Percentiles rank a stretch among this genome's conserved stretches.
These are phyloP conservation scores for Acropternis orthonyx DNA, from an alignment of 2,797 vertebrate species.

Conservation along the genomic window DNA sequence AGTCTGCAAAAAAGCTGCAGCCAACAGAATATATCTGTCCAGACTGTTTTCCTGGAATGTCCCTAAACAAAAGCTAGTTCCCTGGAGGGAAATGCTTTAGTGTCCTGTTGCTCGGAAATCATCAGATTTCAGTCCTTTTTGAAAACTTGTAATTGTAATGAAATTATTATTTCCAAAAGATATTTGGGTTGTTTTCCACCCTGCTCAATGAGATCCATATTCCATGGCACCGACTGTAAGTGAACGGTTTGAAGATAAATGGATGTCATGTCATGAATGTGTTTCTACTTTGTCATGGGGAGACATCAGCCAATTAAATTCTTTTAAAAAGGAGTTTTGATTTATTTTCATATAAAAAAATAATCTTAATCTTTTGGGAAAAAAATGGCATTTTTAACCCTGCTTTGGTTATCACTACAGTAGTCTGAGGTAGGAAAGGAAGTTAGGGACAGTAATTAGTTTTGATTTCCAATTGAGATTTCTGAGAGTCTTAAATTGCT, in stretches of 20 bases:
- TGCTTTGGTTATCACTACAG: background rate
- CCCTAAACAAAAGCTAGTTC: slow-evolving; percentile 46
- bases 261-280: slow-evolving; percentile 22
- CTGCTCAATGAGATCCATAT: slow-evolving; percentile 67
- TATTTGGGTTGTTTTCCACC: slow-evolving; percentile 44
- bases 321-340: background rate
- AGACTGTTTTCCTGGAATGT: slow-evolving; percentile 53
- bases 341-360: background rate
- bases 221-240: slow-evolving; percentile 28
- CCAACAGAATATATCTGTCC: slow-evolving; percentile 8
- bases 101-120: slow-evolving; percentile 54
- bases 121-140: slow-evolving; percentile 44
- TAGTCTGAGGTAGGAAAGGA: background rate
- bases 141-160: slow-evolving; percentile 3
- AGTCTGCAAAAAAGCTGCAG: background rate
- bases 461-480: background rate
- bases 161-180: slow-evolving; percentile 45
- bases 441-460: background rate
- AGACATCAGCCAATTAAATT: slow-evolving; percentile 30
- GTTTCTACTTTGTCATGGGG: slow-evolving; percentile 47
- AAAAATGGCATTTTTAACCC: background rate
- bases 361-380: background rate
- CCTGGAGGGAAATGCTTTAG: slow-evolving; percentile 27
- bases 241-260: slow-evolving; percentile 49
- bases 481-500: background rate